Evolutionary conservation across 2,113 vertebrate genomes (phyloP).

Genomic region (Mesitornis unicolor): DNA sequence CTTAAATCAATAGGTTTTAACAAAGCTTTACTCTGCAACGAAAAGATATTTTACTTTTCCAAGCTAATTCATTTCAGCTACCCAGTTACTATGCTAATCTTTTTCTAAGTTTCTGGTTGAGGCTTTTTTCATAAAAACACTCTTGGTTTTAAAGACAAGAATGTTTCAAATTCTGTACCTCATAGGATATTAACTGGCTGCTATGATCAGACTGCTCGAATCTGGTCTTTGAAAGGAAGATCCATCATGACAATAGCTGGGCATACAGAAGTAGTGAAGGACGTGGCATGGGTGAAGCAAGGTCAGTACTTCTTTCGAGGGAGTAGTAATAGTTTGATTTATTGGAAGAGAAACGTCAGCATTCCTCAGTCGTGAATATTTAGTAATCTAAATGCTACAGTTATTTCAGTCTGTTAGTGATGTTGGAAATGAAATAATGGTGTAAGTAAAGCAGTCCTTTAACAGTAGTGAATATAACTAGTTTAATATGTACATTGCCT

Average conservation of each 20-base stretch:
- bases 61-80: background rate
- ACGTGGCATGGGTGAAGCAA: conserved; percentile 94
- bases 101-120: background rate
- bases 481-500: background rate
- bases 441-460: background rate
- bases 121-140: background rate
- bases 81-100: background rate
- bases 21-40: background rate
- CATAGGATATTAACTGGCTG: conserved; percentile 93
- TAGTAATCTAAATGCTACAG: background rate
- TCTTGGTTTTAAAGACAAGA: background rate
- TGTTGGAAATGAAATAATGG: background rate
- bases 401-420: background rate
- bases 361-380: background rate
- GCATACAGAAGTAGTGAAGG: conserved; percentile 94
- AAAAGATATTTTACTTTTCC: background rate
- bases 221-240: conserved; percentile 95
- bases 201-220: conserved; percentile 91
- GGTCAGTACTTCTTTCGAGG: conserved; percentile 69
- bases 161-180: conserved; percentile 1
- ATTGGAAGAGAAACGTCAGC: background rate
- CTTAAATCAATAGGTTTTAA: background rate
- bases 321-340: background rate
- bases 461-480: background rate
- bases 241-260: conserved; percentile 85